These are phyloP conservation scores for Aix galericulata DNA, from an alignment of 2,113 vertebrate genomes.

Conservation along the genomic window DNA sequence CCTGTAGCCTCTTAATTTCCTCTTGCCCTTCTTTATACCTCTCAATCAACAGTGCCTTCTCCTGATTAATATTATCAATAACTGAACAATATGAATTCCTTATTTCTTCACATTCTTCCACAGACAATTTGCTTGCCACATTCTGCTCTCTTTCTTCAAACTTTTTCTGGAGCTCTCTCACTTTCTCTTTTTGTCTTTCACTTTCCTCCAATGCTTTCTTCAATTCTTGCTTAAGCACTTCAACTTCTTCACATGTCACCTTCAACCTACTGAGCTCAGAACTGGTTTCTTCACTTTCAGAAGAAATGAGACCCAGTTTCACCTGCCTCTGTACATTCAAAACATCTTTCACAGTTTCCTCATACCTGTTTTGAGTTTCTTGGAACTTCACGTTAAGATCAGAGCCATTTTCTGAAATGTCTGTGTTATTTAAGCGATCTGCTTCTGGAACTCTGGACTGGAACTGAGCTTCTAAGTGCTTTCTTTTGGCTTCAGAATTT, in stretches of 20 bases:
- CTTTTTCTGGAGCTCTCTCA: slow-evolving; percentile 82
- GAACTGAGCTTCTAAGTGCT: slow-evolving; percentile 78
- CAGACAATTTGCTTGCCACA: slow-evolving; percentile 20
- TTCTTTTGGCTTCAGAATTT: slow-evolving; percentile 81
- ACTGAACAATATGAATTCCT: slow-evolving; percentile 78
- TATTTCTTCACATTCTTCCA: slow-evolving; percentile 81
- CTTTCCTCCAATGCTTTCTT: slow-evolving; percentile 76
- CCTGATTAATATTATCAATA: slow-evolving; percentile 83
- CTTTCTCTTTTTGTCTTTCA: slow-evolving; percentile 74
- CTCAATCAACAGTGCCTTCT: slow-evolving; percentile 82
- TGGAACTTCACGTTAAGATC: slow-evolving; percentile 84
- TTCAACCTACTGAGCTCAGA: slow-evolving; percentile 66
- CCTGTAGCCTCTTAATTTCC: slow-evolving; percentile 88
- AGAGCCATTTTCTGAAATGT: slow-evolving; percentile 82
- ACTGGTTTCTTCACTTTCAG: slow-evolving; percentile 53
- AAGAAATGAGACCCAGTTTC: slow-evolving; percentile 60
- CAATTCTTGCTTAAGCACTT: slow-evolving; percentile 80
- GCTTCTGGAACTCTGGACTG: slow-evolving; percentile 61
- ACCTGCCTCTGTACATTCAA: slow-evolving; percentile 77
- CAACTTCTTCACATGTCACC: slow-evolving; percentile 76
- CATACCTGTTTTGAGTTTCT: slow-evolving; percentile 82
- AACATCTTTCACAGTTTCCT: slow-evolving; percentile 83
- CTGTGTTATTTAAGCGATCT: slow-evolving; percentile 60
- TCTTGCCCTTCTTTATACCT: slow-evolving; percentile 90
- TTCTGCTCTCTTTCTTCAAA: slow-evolving; percentile 75